Conservation (phyloP, 2,113 vertebrate species). For the Regulus satrapa region DNA sequence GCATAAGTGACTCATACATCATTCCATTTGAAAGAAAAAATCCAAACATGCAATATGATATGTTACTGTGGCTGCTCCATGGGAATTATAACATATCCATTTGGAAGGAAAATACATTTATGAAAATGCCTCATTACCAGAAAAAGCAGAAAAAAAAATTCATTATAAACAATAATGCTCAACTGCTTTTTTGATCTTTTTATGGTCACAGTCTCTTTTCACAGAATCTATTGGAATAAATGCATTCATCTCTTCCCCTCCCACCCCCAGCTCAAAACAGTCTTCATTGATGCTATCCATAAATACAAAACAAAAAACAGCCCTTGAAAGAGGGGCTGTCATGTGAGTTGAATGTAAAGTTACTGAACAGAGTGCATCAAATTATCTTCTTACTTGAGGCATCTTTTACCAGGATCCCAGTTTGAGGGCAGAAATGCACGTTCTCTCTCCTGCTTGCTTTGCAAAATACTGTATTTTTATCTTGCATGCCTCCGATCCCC, state of each 20-base stretch:
- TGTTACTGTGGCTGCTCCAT: slow-evolving; percentile 14
- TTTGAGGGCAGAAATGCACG: neutral
- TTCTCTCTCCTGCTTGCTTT: neutral
- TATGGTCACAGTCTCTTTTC: slow-evolving; percentile 10
- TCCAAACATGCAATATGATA: neutral
- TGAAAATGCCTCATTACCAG: slow-evolving; percentile 37
- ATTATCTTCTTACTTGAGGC: neutral
- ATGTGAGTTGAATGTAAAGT: neutral
- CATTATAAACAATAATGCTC: slow-evolving; percentile 17
- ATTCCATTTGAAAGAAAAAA: slow-evolving; percentile 27
- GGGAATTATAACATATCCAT: slow-evolving; percentile 6
- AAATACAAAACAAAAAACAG: neutral
- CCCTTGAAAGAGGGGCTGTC: neutral
- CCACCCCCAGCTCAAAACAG: neutral
- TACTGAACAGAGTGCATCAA: neutral
- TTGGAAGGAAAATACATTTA: slow-evolving; percentile 28
- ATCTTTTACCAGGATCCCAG: neutral
- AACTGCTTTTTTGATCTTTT: slow-evolving; percentile 6
- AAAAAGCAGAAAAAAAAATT: slow-evolving; percentile 53
- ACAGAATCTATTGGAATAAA: neutral
- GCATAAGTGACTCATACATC: slow-evolving; percentile 14
- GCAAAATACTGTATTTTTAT: neutral
- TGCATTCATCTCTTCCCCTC: neutral
- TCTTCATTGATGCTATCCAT: neutral
- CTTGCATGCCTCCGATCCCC: neutral